Evolutionary conservation across 2,888 invertebrate genomes (phyloP).

Genomic region (Tiphia femorata): DNA sequence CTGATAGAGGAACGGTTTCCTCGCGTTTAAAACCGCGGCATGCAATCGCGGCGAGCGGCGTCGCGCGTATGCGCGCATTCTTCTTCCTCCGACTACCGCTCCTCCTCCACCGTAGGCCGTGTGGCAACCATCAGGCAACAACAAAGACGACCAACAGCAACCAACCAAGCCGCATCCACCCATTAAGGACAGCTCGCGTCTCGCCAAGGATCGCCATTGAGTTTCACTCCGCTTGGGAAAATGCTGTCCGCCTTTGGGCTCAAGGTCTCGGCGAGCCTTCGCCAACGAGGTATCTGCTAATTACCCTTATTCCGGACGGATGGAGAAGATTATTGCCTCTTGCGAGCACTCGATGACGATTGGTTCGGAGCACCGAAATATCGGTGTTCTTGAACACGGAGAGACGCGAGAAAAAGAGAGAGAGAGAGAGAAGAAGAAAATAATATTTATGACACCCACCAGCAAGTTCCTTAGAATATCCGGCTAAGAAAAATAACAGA

Average conservation of each 20-base stretch:
- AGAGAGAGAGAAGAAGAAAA: too few relatives aligned
- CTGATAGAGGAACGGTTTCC: slow-evolving; percentile 55
- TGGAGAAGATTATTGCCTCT: too few relatives aligned
- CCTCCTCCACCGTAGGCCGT: too few relatives aligned
- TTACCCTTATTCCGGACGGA: too few relatives aligned
- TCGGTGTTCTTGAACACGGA: too few relatives aligned
- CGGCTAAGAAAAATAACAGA: too few relatives aligned
- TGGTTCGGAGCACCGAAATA: too few relatives aligned
- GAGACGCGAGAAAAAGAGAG: too few relatives aligned
- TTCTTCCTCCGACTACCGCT: too few relatives aligned
- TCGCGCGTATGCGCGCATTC: slow-evolving; percentile 32
- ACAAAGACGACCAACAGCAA: not conserved
- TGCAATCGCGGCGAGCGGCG: slow-evolving; percentile 35
- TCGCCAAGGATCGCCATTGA: slow-evolving; percentile 42
- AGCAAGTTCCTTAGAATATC: too few relatives aligned
- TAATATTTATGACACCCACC: too few relatives aligned
- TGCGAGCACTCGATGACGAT: too few relatives aligned
- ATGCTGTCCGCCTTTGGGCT: slow-evolving; percentile 21
- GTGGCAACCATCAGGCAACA: slow-evolving; percentile 36
- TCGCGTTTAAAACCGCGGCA: slow-evolving; percentile 53
- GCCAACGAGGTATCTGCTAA: slow-evolving; percentile 11
- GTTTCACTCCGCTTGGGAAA: slow-evolving; percentile 42
- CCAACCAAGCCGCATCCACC: slow-evolving; percentile 14
- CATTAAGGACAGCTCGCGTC: slow-evolving; percentile 32
- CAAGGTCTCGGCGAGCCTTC: slow-evolving; percentile 27